Base-by-base conservation (phyloP, 2,797 vertebrate genomes). In the Labroides dimidiatus region DNA sequence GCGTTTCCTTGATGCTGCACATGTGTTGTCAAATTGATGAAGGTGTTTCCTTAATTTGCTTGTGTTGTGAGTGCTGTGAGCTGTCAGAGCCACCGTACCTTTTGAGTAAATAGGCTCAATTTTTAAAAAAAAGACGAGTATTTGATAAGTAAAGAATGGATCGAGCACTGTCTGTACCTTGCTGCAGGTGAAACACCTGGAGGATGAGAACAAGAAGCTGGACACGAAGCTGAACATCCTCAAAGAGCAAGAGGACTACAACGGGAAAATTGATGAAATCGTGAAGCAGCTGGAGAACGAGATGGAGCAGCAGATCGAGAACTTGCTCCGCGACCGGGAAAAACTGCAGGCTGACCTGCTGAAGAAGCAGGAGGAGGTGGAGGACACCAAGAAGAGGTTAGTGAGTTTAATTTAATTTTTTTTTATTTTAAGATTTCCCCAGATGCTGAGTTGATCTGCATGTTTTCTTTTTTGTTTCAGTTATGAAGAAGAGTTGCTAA, bases 171-270 rank as follows among this genome's bases (percentile, higher is more conserved):
- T 8, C 30, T 51, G 39, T 55, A 10, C 21, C 1, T n/a, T 3
- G 1, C 45, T 8, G 20, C 4, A 95, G 95, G 86, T 94, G 20
- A 93, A 93, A 37, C 6, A 84, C 14, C 83, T 93, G 61, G 95
- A 95, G 80, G 81, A 92, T 10, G 80, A 93, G 77, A 95, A 94
- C 54, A 91, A 82, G 44, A 72, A 81, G 53, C 85, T 95, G 0
- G 84, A 91, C 19, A 92, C 80, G 0, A 92, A 92, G 63, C 85
- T 93, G 84, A 91, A 83, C 17, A 91, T 94, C 64, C 85, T 95
- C 16, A 89, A 82, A 72, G 84, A 85, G n/a, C 82, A 91, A 60
- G 92, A 91, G 51, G 47, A 63, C 49, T 94, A 94, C 63, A 75
- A 87, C 6, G 93, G 90, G 1, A 93, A 91, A 8, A 56, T 93